These are phyloP conservation scores for Thamnophis sirtalis DNA, from an alignment of 2,113 vertebrate genomes.

Conservation along the genomic window DNA sequence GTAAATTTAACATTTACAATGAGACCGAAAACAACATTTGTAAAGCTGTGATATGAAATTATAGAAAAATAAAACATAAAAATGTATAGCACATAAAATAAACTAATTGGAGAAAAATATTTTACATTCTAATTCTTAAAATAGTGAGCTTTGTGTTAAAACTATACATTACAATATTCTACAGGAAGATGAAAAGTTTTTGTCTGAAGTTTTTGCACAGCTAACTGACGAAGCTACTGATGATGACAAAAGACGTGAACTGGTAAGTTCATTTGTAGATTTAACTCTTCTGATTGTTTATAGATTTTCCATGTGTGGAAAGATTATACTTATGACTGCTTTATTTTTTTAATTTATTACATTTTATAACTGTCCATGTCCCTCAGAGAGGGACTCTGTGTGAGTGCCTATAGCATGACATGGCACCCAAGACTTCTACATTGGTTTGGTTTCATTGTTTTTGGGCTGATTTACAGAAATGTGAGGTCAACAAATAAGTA, in stretches of 20 bases:
- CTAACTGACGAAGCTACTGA: slow-evolving; percentile 97
- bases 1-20: no score
- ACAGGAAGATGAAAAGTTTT: slow-evolving; percentile 97
- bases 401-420: not conserved
- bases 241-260: slow-evolving; percentile 90
- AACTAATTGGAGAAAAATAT: not conserved
- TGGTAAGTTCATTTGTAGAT: slow-evolving; percentile 72
- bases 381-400: not conserved
- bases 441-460: not conserved
- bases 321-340: not conserved
- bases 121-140: not conserved
- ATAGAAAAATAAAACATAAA: not conserved
- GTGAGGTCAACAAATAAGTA: not conserved
- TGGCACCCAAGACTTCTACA: not conserved
- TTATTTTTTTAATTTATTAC: not conserved
- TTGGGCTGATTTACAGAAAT: not conserved
- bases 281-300: not conserved
- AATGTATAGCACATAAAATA: not conserved
- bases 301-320: not conserved
- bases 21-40: not conserved
- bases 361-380: not conserved
- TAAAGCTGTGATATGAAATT: not conserved
- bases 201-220: slow-evolving; percentile 98
- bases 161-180: slow-evolving; percentile 39
- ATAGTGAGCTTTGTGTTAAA: not conserved